Base-by-base conservation (phyloP, 37 sponge, comb jelly and placozoan genomes). In the Amphimedon queenslandica region DNA sequence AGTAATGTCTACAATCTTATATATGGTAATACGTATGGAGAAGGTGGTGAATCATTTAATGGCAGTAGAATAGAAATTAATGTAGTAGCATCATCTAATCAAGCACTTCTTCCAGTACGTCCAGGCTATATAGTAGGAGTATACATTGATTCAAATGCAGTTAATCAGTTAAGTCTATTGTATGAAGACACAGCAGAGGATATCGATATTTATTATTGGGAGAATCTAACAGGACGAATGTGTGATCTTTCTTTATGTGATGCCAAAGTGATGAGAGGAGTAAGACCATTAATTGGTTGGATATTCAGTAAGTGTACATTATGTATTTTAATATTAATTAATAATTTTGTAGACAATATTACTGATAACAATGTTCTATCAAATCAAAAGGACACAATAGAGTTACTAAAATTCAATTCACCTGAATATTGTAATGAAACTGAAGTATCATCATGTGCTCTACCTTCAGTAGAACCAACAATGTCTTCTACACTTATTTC, bases 231-330 rank as follows among this genome's bases (percentile, higher is more conserved):
- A 6, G 21, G 28, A n/a, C 23, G 27, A n/a, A n/a, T 25, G 5
- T 60, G 61, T n/a, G 27, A 60, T 60, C 28, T 60, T 25, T 60
- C 61, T 25, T 25, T 60, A 11, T 60, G 61, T 60, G 28, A n/a
- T n/a, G 61, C 27, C 5, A n/a, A n/a, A 25, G 61, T 60, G 27
- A 11, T 60, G 61, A 11, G 61, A 25, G 28, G 28, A 25, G n/a
- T n/a, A n/a, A 60, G 5, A 6, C 61, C 61, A 25, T 25, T 60
- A 6, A n/a, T 60, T n/a, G 21, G 27, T 6, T 60, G 61, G 61
- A 60, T 5, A 60, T 60, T 60, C 21, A n/a, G 61, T 60, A n/a
- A 60, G 61, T 60, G n/a, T n/a, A n/a, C n/a, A n/a, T n/a, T n/a
- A n/a, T n/a, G n/a, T n/a, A n/a, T n/a, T n/a, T n/a, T n/a, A n/a